A percentile compares a stretch with the other conserved stretches of the same genome.
These are phyloP conservation scores for Archivesica marissinica DNA, from an alignment of 1,140 invertebrate species.

Conservation along the genomic window DNA sequence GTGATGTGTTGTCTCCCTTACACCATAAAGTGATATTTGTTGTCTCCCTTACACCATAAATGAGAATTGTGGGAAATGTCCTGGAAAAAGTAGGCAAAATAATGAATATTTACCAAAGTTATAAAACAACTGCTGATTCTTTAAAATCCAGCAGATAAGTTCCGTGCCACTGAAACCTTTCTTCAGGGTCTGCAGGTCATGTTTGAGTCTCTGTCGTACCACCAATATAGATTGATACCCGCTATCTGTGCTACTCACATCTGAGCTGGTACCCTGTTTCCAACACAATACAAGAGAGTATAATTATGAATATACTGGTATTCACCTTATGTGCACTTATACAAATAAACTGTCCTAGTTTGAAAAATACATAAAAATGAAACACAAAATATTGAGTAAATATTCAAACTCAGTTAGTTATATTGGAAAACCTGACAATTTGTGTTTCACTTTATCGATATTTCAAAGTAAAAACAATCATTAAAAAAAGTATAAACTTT, in stretches of 20 bases:
- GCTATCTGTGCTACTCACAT: conserved; percentile 58
- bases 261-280: conserved; percentile 41
- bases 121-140: conserved; percentile 65
- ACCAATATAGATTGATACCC: conserved; percentile 51
- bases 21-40: too few species aligned
- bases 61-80: not conserved
- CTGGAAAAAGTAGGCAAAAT: not conserved
- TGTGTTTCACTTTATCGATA: too few species aligned
- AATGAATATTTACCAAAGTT: conserved; percentile 59
- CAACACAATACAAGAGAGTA: not conserved
- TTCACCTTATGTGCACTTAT: not conserved
- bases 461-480: too few species aligned
- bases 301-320: not conserved
- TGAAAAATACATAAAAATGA: not conserved
- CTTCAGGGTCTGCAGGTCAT: conserved; percentile 72
- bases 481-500: too few species aligned
- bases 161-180: conserved; percentile 79
- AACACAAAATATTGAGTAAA: too few species aligned
- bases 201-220: conserved; percentile 70
- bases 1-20: too few species aligned
- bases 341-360: not conserved
- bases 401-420: too few species aligned
- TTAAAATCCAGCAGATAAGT: conserved; percentile 75
- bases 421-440: too few species aligned
- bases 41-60: too few species aligned